Evolutionary conservation across 1,140 invertebrate genomes (phyloP), one percentile per base, ranked within the genome.

Genomic region (Neuroterus valhalla): DNA sequence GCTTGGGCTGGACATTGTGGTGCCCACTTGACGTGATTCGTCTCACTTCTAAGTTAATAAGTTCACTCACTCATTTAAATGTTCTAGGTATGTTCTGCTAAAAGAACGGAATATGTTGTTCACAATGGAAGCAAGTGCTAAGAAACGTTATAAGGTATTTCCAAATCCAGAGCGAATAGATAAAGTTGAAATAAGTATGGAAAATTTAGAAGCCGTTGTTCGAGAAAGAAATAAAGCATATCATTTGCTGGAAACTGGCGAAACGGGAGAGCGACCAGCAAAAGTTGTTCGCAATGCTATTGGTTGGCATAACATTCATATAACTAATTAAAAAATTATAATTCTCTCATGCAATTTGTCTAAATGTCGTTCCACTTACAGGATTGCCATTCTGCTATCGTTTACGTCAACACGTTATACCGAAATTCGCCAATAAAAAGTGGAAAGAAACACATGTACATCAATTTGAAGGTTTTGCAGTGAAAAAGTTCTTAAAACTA

Each of bases 51-150:
- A n/a, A n/a, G n/a, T n/a, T n/a, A n/a, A n/a, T n/a, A 23, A 52
- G 26, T 50, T 38, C 12, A 70, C n/a, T 74, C 14, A 6, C 48
- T 44, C 10, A 26, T 70, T 52, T 44, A 71, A 81, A 66, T 74
- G 70, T 67, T 84, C 70, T 79, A 96, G 95, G 95, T 96, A 94
- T 91, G 92, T 99, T 26, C 90, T 99, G 70, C 89, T 99, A 23
- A 99, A 99, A 91, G 98, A 99, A 91, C 91, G 93, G 72, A 99
- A 99, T 87, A 98, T 99, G 97, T 90, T 99, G 6, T 87, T 98
- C 66, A 99, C 98, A 17, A 98, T 99, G 98, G 95, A 99, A 90
- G 92, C 96, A 74, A 94, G 94, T 84, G 95, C 93, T 84, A 94
- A 94, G 67, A 85, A 92, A 74, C 90, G 94, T 83, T 88, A 87